Evolutionary conservation across 2,113 vertebrate genomes (phyloP).

Genomic region (Atractosteus spatula): DNA sequence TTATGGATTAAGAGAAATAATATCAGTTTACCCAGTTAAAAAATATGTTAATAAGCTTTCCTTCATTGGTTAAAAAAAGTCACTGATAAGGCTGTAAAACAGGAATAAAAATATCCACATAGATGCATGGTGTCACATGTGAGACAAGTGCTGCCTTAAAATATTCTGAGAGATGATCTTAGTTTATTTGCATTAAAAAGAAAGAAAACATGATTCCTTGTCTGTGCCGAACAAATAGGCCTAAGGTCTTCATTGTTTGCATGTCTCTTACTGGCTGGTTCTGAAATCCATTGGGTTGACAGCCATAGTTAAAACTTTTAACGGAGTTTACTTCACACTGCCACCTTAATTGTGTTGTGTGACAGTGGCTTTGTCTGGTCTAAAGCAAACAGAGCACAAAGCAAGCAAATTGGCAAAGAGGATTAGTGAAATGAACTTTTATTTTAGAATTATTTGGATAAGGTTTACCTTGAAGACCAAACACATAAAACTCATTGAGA

Average conservation of each 20-base stretch:
- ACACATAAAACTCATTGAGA: not conserved
- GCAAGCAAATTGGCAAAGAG: constrained; percentile 10
- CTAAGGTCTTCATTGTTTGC: constrained; percentile 14
- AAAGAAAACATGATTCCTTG: too few species aligned
- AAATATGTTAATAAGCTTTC: too few species aligned
- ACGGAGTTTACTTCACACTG: not conserved
- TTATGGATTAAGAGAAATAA: too few species aligned
- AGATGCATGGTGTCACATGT: too few species aligned
- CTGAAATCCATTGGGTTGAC: constrained; percentile 16
- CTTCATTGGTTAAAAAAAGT: too few species aligned
- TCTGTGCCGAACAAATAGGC: not conserved
- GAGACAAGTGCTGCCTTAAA: too few species aligned
- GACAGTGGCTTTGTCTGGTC: constrained; percentile 13
- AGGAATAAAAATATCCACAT: too few species aligned
- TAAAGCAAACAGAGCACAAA: not conserved
- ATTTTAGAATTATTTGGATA: constrained; percentile 5
- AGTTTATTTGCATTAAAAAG: too few species aligned
- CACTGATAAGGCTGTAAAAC: too few species aligned
- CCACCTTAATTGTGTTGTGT: not conserved
- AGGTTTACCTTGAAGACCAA: constrained; percentile 20
- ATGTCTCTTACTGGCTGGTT: constrained; percentile 8
- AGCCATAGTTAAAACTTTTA: constrained; percentile 23
- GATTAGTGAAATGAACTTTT: constrained; percentile 14
- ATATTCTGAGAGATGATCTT: too few species aligned
- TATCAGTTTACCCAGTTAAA: too few species aligned